Percentiles rank a stretch among this genome's conserved stretches.
phyloP scores from a whole-genome alignment of 2,797 vertebrate species.

The Phoxinus dragarum region DNA sequence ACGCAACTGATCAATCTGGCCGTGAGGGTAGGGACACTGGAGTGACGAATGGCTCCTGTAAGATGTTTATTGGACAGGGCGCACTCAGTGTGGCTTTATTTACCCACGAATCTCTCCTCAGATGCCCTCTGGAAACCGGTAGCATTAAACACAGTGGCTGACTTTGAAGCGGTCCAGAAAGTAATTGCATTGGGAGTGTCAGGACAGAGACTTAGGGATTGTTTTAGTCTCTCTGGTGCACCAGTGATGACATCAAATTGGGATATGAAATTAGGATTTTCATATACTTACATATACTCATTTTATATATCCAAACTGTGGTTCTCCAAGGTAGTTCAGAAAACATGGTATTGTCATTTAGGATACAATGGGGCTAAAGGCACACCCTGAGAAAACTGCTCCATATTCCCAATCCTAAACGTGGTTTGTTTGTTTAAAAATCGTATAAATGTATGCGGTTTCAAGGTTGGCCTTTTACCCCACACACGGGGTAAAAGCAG shows the following conservation, averaged over 20 bases:
- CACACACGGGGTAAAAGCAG: too few species aligned
- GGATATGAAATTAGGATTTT: background rate
- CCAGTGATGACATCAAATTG: background rate
- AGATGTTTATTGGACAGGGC: conserved; percentile 44
- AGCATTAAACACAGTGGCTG: conserved; percentile 25
- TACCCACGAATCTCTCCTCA: conserved; percentile 28
- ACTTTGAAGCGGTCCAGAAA: conserved; percentile 17
- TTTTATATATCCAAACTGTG: too few species aligned
- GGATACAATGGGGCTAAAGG: too few species aligned
- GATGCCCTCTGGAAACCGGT: conserved; percentile 34
- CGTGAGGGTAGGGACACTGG: background rate
- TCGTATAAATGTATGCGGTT: too few species aligned
- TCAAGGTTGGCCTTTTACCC: too few species aligned
- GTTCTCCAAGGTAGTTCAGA: background rate
- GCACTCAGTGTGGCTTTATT: conserved; percentile 23
- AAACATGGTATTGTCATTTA: background rate
- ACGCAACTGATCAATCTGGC: conserved; percentile 19
- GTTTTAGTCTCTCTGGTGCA: background rate
- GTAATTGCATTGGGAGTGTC: conserved; percentile 9
- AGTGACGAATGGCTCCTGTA: conserved; percentile 29
- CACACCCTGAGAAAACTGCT: too few species aligned
- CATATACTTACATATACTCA: background rate
- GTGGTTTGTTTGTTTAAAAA: too few species aligned
- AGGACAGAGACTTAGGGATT: background rate
- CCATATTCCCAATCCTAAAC: too few species aligned